Evolutionary conservation across 2,797 vertebrate genomes (phyloP).

Genomic region (Gadopsis bispinosus): DNA sequence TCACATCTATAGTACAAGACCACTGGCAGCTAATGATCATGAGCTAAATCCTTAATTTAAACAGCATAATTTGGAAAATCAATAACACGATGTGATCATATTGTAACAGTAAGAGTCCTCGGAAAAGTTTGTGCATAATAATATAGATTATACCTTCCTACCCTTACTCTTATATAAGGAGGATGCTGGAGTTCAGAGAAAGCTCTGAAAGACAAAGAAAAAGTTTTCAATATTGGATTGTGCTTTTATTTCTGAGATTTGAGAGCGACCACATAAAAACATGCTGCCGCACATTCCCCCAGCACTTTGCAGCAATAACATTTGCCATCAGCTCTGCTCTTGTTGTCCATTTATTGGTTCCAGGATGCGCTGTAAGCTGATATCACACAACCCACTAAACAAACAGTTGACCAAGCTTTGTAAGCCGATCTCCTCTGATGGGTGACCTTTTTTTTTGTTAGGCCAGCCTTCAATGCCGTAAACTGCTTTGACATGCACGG

Average conservation of each 20-base stretch:
- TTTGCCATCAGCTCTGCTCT: constrained; percentile 43
- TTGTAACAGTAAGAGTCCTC: neutral
- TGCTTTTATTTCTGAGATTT: constrained; percentile 38
- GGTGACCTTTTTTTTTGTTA: constrained; percentile 34
- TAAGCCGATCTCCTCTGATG: constrained; percentile 47
- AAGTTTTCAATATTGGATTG: neutral
- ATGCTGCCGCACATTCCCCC: constrained; percentile 14
- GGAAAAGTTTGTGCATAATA: neutral
- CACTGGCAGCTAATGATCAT: neutral
- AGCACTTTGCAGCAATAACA: constrained; percentile 30
- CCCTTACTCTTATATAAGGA: neutral
- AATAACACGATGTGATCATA: neutral
- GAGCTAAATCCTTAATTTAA: neutral
- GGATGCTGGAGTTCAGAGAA: neutral
- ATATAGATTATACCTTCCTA: neutral
- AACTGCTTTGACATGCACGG: constrained; percentile 33
- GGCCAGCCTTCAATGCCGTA: constrained; percentile 26
- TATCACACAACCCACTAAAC: constrained; percentile 51
- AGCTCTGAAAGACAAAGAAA: neutral
- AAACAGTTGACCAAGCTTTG: constrained; percentile 59
- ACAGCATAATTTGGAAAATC: neutral
- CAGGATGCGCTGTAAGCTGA: constrained; percentile 31
- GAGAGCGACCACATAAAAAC: constrained; percentile 45
- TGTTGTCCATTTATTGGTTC: constrained; percentile 39
- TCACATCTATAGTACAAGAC: neutral